Evolutionary conservation across 2,888 invertebrate species (phyloP), one percentile per base, ranked within the genome.

Genomic region (Dilophus febrilis): DNA sequence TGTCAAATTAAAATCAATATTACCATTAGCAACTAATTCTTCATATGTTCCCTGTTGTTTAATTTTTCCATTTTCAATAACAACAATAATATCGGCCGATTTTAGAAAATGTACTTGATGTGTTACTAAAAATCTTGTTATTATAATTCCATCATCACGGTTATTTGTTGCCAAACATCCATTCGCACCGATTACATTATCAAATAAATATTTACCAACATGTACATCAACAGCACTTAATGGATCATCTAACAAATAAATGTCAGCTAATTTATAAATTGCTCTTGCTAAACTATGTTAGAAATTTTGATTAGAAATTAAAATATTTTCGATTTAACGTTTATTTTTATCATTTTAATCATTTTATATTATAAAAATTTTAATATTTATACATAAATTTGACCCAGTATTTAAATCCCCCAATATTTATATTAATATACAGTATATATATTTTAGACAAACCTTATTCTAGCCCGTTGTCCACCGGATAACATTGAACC

Each of bases 401-500:
- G n/a, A n/a, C n/a, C n/a, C n/a, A n/a, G n/a, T n/a, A n/a, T n/a
- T n/a, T n/a, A n/a, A n/a, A n/a, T n/a, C n/a, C 10, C 27, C 6
- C 7, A 10, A 27, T 10, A 27, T 27, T 27, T 27, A 8, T 27
- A 27, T 27, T 27, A 8, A 6, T 8, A 16, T 10, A 13, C n/a
- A 22, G 22, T 18, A 36, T 2, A 4, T 13, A 6, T 14, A 6
- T 12, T 10, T 19, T 3, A 28, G 4, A 35, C 8, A 19, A 28
- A 29, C 26, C 51, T 53, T 2, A 84, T 70, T 42, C 83, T 65
- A 2, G 82, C 82, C 46, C 73, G 71, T 59, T 83, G 82, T 3
- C 82, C 81, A 5, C 83, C 83, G 42, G 78, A 79, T n/a, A 84
- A 54, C 22, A 79, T 80, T 13, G 80, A 76, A 12, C 87, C 87